These are phyloP conservation scores for Drosophila parthenogenetica DNA, from an alignment of 2,888 invertebrate species.

Conservation along the genomic window DNA sequence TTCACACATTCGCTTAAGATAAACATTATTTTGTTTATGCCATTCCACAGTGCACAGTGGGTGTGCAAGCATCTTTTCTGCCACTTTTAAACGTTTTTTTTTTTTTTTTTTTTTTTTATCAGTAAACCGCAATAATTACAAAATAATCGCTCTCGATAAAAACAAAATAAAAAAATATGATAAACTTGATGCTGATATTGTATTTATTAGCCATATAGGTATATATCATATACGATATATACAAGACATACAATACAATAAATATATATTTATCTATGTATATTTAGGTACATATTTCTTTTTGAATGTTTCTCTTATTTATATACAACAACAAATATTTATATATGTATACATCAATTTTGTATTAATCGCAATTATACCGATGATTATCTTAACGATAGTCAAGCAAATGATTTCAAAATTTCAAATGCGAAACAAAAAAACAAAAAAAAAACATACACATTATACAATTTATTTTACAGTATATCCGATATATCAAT, in stretches of 20 bases:
- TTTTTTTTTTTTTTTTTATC: background rate
- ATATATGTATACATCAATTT: slow-evolving; percentile 27
- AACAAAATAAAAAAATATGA: background rate
- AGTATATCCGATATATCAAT: slow-evolving; percentile 78
- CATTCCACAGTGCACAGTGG: slow-evolving; percentile 18
- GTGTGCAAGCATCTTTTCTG: background rate
- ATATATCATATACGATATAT: slow-evolving; percentile 31
- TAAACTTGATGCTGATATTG: slow-evolving; percentile 41
- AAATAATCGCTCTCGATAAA: slow-evolving; percentile 30
- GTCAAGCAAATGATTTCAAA: slow-evolving; percentile 14
- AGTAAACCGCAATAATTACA: background rate
- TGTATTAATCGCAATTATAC: slow-evolving; percentile 44
- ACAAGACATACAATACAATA: slow-evolving; percentile 36
- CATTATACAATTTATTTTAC: slow-evolving; percentile 80
- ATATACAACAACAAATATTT: slow-evolving; percentile 40
- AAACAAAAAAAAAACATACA: slow-evolving; percentile 46
- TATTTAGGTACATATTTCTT: slow-evolving; percentile 58
- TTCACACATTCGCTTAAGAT: background rate
- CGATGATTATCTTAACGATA: slow-evolving; percentile 23
- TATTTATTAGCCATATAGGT: slow-evolving; percentile 71
- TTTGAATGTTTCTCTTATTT: slow-evolving; percentile 58
- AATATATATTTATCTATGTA: slow-evolving; percentile 39
- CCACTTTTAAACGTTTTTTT: background rate
- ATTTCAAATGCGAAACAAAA: slow-evolving; percentile 8
- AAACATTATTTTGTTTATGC: background rate